These are phyloP conservation scores for Mactromeris polynyma DNA, from an alignment of 2,888 invertebrate genomes.

Conservation along the genomic window DNA sequence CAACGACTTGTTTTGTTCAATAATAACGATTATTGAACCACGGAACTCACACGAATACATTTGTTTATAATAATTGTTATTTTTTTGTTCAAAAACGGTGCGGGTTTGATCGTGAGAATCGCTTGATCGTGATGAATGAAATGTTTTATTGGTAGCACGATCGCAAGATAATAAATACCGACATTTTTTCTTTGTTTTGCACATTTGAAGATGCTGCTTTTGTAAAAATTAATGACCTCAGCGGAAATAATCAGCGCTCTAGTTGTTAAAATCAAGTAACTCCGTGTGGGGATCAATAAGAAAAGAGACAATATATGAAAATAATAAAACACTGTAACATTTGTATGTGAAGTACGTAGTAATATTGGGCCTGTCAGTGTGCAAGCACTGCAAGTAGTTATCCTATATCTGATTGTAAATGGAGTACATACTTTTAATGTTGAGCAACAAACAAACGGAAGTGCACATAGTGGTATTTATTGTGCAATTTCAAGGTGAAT, in stretches of 20 bases:
- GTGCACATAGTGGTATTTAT: too few relatives aligned
- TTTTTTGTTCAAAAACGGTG: neutral
- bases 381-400: too few relatives aligned
- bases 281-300: too few relatives aligned
- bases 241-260: neutral
- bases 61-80: neutral
- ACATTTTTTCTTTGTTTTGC: neutral
- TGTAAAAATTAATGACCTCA: neutral
- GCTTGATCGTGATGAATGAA: neutral
- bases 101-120: neutral
- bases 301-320: too few relatives aligned
- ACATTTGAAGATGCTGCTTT: neutral
- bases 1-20: neutral
- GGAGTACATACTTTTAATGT: too few relatives aligned
- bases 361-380: too few relatives aligned
- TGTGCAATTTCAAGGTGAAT: too few relatives aligned
- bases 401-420: too few relatives aligned
- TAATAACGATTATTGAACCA: neutral
- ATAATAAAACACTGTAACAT: too few relatives aligned
- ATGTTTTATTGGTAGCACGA: neutral
- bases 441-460: too few relatives aligned
- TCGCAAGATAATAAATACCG: neutral
- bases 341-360: too few relatives aligned
- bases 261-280: neutral
- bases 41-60: neutral